Evolutionary conservation across 1,140 invertebrate species (phyloP).

Genomic region (Apolygus lucorum): DNA sequence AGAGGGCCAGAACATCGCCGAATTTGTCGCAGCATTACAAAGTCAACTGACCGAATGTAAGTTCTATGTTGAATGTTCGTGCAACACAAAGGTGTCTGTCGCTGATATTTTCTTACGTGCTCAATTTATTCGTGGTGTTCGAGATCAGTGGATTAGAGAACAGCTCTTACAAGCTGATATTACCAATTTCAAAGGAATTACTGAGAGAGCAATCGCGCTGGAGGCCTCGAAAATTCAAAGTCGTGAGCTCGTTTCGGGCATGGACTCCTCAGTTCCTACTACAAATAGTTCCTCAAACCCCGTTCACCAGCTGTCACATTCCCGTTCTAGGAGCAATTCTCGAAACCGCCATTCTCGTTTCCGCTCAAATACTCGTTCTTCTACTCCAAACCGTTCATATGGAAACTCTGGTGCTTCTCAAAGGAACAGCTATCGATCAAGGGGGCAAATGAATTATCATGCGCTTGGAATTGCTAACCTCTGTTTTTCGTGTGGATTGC

Average conservation of each 20-base stretch:
- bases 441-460: neutral
- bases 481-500: slow-evolving; percentile 5
- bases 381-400: neutral
- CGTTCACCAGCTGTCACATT: slow-evolving; percentile 4
- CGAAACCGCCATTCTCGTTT: neutral
- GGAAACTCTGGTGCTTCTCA: neutral
- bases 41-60: too few relatives aligned
- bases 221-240: slow-evolving; percentile 13
- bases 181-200: slow-evolving; percentile 1
- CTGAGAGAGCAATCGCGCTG: neutral
- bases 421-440: neutral
- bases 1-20: too few relatives aligned
- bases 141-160: slow-evolving; percentile 8
- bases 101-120: neutral
- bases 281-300: neutral
- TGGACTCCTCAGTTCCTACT: neutral
- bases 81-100: neutral
- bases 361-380: slow-evolving; percentile 1
- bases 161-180: slow-evolving; percentile 5
- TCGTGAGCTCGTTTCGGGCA: neutral
- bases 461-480: slow-evolving; percentile 10
- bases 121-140: slow-evolving; percentile 11
- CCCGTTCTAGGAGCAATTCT: slow-evolving; percentile 11
- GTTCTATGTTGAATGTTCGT: too few relatives aligned
- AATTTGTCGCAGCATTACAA: too few relatives aligned